Evolutionary conservation across 2,888 invertebrate species (phyloP).

Genomic region (Hofmannophila pseudospretella): DNA sequence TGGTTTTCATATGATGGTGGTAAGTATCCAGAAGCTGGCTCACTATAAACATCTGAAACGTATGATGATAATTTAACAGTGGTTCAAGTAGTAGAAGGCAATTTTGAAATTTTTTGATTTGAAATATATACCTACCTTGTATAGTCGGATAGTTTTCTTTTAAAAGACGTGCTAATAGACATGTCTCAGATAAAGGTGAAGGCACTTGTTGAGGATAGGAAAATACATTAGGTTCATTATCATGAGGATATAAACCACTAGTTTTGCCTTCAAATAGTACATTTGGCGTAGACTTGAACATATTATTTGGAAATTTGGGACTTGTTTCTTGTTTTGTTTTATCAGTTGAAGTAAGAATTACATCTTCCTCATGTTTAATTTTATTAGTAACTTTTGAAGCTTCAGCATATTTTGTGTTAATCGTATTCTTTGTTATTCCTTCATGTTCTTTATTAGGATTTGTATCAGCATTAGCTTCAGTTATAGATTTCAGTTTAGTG

Average conservation of each 20-base stretch:
- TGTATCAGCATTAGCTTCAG: constrained; percentile 15
- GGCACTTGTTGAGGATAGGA: constrained; percentile 6
- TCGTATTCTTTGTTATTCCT: constrained; percentile 12
- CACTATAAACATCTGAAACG: constrained; percentile 34
- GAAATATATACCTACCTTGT: constrained; percentile 29
- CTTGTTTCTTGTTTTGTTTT: constrained; percentile 36
- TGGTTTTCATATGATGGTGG: constrained; percentile 5
- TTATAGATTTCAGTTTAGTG: constrained; percentile 37
- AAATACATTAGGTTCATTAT: constrained; percentile 9
- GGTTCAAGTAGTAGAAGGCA: background rate
- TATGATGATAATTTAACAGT: background rate
- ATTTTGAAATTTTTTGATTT: background rate
- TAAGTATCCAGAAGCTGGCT: constrained; percentile 22
- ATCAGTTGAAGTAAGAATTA: constrained; percentile 18
- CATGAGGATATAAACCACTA: constrained; percentile 5
- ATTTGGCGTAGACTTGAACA: constrained; percentile 20
- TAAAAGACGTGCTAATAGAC: constrained; percentile 46
- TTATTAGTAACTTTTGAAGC: constrained; percentile 10
- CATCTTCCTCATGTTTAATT: constrained; percentile 2
- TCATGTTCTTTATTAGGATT: constrained; percentile 6
- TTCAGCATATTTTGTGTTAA: constrained; percentile 3
- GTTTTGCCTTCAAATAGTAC: constrained; percentile 19
- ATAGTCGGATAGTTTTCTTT: constrained; percentile 40
- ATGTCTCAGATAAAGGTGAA: constrained; percentile 35
- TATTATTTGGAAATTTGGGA: constrained; percentile 17